These are phyloP conservation scores for Trachelus iudaicus DNA, from an alignment of 2,888 invertebrate species.

Conservation along the genomic window DNA sequence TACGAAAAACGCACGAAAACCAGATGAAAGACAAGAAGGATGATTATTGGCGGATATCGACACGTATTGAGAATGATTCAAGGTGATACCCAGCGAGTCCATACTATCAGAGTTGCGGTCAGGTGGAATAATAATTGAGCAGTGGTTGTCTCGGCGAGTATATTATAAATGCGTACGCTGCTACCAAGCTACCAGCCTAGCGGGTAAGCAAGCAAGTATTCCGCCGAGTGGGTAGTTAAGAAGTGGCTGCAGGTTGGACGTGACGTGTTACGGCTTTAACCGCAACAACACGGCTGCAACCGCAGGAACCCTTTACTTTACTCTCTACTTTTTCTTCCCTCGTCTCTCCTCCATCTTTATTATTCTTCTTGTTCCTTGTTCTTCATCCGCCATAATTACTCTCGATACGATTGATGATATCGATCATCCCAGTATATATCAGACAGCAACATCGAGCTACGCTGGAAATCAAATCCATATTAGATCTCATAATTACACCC, in stretches of 20 bases:
- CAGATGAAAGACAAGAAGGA: background rate
- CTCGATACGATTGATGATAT: slow-evolving; percentile 45
- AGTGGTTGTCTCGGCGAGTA: slow-evolving; percentile 44
- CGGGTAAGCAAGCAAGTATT: background rate
- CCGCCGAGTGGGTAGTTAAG: slow-evolving; percentile 51
- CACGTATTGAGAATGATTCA: background rate
- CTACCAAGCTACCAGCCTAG: slow-evolving; percentile 31
- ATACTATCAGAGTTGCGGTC: slow-evolving; percentile 41
- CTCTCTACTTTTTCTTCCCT: slow-evolving; percentile 12
- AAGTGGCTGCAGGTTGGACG: slow-evolving; percentile 54
- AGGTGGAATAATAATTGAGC: slow-evolving; percentile 54
- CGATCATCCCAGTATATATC: slow-evolving; percentile 43
- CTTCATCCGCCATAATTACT: slow-evolving; percentile 48
- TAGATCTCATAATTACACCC: slow-evolving; percentile 8
- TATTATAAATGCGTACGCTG: slow-evolving; percentile 54
- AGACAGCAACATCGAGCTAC: background rate
- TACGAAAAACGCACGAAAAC: background rate
- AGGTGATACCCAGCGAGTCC: background rate
- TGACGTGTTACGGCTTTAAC: slow-evolving; percentile 60
- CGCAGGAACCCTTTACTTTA: slow-evolving; percentile 54
- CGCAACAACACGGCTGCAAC: slow-evolving; percentile 61
- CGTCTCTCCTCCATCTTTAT: slow-evolving; percentile 18
- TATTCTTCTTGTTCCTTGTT: slow-evolving; percentile 20
- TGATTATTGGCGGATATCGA: background rate
- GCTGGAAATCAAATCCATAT: background rate